Percentiles rank a stretch among this genome's conserved stretches.
These are phyloP conservation scores for Hydroisotoma schaefferi DNA, from an alignment of 2,888 invertebrate genomes.

Conservation along the genomic window DNA sequence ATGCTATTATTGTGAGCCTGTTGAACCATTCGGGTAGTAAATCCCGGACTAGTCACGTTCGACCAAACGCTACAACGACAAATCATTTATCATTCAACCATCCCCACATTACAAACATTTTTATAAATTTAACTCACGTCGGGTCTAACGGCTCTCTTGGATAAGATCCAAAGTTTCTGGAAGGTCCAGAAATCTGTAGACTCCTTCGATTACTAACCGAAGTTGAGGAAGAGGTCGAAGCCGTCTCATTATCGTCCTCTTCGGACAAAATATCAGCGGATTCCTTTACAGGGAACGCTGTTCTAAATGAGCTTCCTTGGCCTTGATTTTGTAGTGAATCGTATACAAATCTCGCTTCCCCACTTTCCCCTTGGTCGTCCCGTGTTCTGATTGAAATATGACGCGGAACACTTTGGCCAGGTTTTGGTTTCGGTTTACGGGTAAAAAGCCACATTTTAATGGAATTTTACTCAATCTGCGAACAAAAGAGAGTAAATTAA, in stretches of 20 bases:
- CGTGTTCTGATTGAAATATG: constrained; percentile 31
- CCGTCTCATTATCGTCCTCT: constrained; percentile 1
- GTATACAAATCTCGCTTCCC: constrained; percentile 10
- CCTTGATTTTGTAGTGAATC: constrained; percentile 14
- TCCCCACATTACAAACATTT: neutral
- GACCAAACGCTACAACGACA: constrained; percentile 40
- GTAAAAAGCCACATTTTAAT: constrained; percentile 9
- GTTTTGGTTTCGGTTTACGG: neutral
- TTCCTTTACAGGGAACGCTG: neutral
- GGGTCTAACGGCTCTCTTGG: constrained; percentile 34
- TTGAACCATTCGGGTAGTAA: constrained; percentile 34
- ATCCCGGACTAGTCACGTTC: constrained; percentile 44
- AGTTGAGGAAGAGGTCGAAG: neutral
- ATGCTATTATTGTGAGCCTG: constrained; percentile 19
- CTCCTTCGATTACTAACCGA: neutral
- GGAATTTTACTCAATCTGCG: too few relatives aligned
- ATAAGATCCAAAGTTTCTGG: constrained; percentile 3
- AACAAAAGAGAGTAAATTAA: too few relatives aligned
- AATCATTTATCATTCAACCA: neutral
- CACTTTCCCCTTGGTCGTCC: constrained; percentile 5
- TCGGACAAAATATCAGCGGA: neutral
- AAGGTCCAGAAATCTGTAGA: too few relatives aligned
- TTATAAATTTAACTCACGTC: constrained; percentile 24
- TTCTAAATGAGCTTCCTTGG: constrained; percentile 13
- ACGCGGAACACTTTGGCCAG: constrained; percentile 21